phyloP scores from a whole-genome alignment of 1,140 invertebrate genomes.

The Homalodisca vitripennis region DNA sequence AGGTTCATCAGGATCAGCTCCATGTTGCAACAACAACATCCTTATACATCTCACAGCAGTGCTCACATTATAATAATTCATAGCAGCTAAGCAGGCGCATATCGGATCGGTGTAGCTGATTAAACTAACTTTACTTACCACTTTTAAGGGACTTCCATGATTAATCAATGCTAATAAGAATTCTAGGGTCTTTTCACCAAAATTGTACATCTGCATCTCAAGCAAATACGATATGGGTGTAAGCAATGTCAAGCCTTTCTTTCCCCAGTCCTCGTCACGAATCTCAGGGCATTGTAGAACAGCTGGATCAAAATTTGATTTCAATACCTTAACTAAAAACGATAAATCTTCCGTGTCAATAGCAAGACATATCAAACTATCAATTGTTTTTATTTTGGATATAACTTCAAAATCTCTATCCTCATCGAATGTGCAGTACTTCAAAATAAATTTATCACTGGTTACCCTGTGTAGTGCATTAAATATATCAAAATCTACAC shows the following conservation, averaged over 20 bases:
- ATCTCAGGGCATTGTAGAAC: neutral
- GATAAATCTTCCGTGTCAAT: slow-evolving; percentile 16
- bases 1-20: slow-evolving; percentile 35
- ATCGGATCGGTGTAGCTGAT: neutral
- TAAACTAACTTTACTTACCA: neutral
- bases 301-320: neutral
- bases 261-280: neutral
- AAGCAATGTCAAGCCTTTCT: neutral
- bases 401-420: slow-evolving; percentile 26
- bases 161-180: slow-evolving; percentile 1
- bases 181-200: neutral
- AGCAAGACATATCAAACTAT: slow-evolving; percentile 19
- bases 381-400: neutral
- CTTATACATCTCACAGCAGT: slow-evolving; percentile 1
- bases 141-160: neutral
- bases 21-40: slow-evolving; percentile 38
- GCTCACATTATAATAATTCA: neutral
- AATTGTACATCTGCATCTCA: neutral
- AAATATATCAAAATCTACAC: slow-evolving; percentile 24
- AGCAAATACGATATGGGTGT: slow-evolving; percentile 16
- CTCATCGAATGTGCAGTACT: slow-evolving; percentile 33
- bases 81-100: neutral
- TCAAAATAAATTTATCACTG: slow-evolving; percentile 34
- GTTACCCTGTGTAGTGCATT: slow-evolving; percentile 24
- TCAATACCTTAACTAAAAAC: slow-evolving; percentile 4